A percentile compares a stretch with the other conserved stretches of the same genome.
These are phyloP conservation scores for Melanargia galathea DNA, from an alignment of 2,888 invertebrate genomes.

Conservation along the genomic window DNA sequence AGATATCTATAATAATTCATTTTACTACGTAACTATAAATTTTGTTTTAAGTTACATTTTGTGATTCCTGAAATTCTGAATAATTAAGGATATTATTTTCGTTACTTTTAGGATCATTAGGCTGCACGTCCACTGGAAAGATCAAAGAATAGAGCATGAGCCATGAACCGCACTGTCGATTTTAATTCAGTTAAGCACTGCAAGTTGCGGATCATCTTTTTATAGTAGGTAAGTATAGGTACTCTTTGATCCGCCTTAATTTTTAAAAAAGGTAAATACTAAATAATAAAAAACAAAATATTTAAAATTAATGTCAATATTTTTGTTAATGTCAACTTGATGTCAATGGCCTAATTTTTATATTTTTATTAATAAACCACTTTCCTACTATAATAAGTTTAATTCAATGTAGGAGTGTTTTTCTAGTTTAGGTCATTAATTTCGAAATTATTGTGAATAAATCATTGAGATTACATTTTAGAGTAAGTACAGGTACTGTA, in stretches of 20 bases:
- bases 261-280: slow-evolving; percentile 4
- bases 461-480: slow-evolving; percentile 21
- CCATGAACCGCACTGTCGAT: too few species aligned
- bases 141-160: too few species aligned
- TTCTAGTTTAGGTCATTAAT: slow-evolving; percentile 45
- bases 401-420: slow-evolving; percentile 57
- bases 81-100: too few species aligned
- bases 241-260: neutral
- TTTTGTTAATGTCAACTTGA: slow-evolving; percentile 35
- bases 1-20: too few species aligned
- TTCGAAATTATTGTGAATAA: slow-evolving; percentile 66
- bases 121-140: too few species aligned
- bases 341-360: slow-evolving; percentile 55
- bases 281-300: slow-evolving; percentile 33
- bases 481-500: slow-evolving; percentile 26
- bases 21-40: too few species aligned
- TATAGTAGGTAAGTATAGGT: neutral
- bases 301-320: slow-evolving; percentile 22
- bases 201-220: too few species aligned
- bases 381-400: slow-evolving; percentile 42
- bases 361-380: slow-evolving; percentile 50
- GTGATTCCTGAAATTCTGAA: too few species aligned
- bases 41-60: too few species aligned
- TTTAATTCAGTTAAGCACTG: too few species aligned
- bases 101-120: too few species aligned